Base-by-base conservation (phyloP, 2,797 vertebrate genomes). In the Rhinoraja longicauda region DNA sequence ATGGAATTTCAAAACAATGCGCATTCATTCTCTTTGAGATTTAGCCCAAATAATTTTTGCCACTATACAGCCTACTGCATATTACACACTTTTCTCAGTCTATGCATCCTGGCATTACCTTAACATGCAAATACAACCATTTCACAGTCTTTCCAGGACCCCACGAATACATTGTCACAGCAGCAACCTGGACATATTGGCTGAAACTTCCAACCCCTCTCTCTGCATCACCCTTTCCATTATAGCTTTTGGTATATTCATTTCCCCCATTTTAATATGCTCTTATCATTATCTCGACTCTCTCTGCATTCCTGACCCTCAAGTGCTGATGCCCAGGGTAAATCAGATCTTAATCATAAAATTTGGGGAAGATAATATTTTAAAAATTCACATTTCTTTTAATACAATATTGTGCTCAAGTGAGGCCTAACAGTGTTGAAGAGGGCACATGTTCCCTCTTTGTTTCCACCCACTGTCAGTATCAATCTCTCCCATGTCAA, bases 101-200 rank as follows among this genome's bases (percentile, higher is more conserved):
- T 45, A 92, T 29, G 39, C 67, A 92, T 73, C 70, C 45, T 70
- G 75, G 70, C 70, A 73, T 53, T 73, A 72, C 26, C 90, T 92
- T 92, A 92, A 45, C 90, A 92, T 53, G 45, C 64, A 92, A 92
- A 53, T 39, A 73, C 90, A 92, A 88, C 45, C 39, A 72, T 73
- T 75, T 92, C 67, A 72, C 88, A 72, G 39, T 90, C 36, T 62
- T 45, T 72, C 21, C 36, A 7, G 21, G 67, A 72, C 39, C 67
- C 70, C 24, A 17, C 73, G 67, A 91, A 73, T 73, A 73, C 36
- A 91, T 73, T 12, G 26, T 7, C 24, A 29, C 62, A 73, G 12
- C 36, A 73, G 70, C 90, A 92, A 12, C 8, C 39, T 75, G 67
- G 24, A 57, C 12, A 59, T 70, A 19, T 39, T 70, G 36, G 19